Evolutionary conservation across 2,113 vertebrate species (phyloP), one percentile per base, ranked within the genome.

Genomic region (Zosterops borbonicus): DNA sequence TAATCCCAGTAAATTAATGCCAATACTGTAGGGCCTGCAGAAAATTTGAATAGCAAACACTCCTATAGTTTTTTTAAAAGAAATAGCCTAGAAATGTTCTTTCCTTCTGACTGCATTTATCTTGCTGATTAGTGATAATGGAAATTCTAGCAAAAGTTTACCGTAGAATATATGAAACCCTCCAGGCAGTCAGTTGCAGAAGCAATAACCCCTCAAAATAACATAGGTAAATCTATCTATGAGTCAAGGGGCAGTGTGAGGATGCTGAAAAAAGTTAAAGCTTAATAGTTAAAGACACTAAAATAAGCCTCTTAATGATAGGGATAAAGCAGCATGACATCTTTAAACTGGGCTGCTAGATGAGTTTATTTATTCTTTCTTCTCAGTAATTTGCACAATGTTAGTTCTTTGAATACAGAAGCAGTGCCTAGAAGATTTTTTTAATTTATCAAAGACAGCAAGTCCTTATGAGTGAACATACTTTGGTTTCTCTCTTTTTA

Each of bases 61-160:
- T 86, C 14, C 39, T 49, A 23, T 58, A 77, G 58, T 42, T 85
- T 90, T 94, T 87, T 80, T 4, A 50, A 90, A 90, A 83, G 10
- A 67, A 77, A 87, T 76, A 77, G 42, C 55, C 76, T 63, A 88
- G 60, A 92, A 91, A 47, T 67, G 23, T 90, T 91, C 59, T 9
- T 3, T 87, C 67, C 55, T 87, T 90, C 71, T 83, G 78, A 86
- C 71, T 94, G 75, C 82, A 80, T 95, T 94, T 92, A 52, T 92
- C 70, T 77, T 93, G 39, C 59, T 91, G 81, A 94, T 94, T 95
- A 90, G 50, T 77, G 59, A 50, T 91, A 95, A 95, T 90, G 87
- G 79, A 85, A 90, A 95, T 90, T 58, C 59, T 90, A 90, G 79
- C 71, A 85, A 90, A 79, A 90, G 67, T 91, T 92, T 86, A 80